Conservation (phyloP, 2,113 vertebrate species). For the Odontesthes bonariensis region DNA sequence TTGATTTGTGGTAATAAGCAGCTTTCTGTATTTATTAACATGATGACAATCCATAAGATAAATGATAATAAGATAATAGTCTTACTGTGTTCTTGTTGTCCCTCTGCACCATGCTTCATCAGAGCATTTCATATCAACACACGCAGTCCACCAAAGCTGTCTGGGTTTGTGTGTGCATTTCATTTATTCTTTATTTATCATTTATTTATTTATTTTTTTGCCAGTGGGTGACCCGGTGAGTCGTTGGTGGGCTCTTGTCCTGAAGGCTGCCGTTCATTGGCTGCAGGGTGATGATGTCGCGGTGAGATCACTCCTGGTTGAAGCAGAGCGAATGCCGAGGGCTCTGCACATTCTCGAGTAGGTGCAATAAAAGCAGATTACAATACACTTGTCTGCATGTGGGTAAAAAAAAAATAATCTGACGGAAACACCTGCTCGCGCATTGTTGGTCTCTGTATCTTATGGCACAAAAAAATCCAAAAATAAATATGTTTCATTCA, state of each 20-base stretch:
- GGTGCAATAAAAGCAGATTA: conserved; percentile 61
- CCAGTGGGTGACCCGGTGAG: conserved; percentile 92
- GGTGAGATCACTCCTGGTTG: conserved; percentile 85
- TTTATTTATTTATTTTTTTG: not conserved
- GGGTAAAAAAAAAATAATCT: too few species aligned
- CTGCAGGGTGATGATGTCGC: conserved; percentile 90
- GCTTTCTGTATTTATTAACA: conserved; percentile 5
- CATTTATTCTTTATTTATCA: not conserved
- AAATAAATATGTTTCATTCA: not conserved
- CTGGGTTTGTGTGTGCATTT: not conserved
- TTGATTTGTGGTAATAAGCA: not conserved
- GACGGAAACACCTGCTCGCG: too few species aligned
- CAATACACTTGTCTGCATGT: not conserved
- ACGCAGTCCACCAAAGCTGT: not conserved
- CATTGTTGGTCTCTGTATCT: not conserved
- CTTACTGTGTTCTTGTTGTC: not conserved
- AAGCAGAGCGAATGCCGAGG: conserved; percentile 92
- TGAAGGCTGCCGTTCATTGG: conserved; percentile 90
- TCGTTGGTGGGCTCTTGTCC: conserved; percentile 93
- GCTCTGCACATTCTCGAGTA: conserved; percentile 92
- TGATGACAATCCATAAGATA: not conserved
- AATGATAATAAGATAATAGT: conserved; percentile 5
- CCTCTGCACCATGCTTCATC: not conserved
- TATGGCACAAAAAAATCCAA: not conserved
- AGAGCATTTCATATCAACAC: not conserved